Base-by-base conservation (phyloP, 2,797 vertebrate species). In the Hyperoplus lanceolatus region DNA sequence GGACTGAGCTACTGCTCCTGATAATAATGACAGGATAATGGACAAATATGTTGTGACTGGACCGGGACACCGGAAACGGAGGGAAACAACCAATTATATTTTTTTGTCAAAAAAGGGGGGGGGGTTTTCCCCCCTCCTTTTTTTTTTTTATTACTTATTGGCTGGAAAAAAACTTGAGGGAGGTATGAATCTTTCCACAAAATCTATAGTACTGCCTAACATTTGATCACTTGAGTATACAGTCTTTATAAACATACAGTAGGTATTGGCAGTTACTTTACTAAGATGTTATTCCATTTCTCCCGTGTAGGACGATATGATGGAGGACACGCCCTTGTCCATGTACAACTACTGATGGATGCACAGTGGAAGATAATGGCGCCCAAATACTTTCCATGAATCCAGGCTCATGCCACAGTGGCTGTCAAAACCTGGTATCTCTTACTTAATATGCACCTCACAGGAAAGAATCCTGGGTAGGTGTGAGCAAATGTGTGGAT, bases 321-420 rank as follows among this genome's bases (percentile, higher is more conserved):
- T 97, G 97, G 97, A 98, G 84, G 96, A 97, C 88, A 96, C 97
- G 0, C 97, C 97, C 14, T 93, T 98, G 87, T 97, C 97, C 74
- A 96, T 97, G 95, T 97, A 97, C 95, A 97, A 93, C 95, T 98
- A 97, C 92, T 98, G 95, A 96, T 68, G 70, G 78, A 89, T 72
- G 53, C 39, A 6, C 67, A 70, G 70, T 42, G 72, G 68, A 90
- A 29, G 83, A 57, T 71, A 72, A 61, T 73, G 88, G 76, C 65
- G 70, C 76, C 56, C 38, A 75, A 59, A 68, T 6, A 63, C 70
- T 59, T 70, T 75, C 43, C 43, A 66, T 53, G 67, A 79, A 62
- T 73, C 78, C 74, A 79, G 77, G 59, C 46, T 80, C 65, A 62
- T 14, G 60, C 70, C 21, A 21, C 85, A 73, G 75, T 29, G 10